Percentiles rank a stretch among this genome's conserved stretches.
Conservation (phyloP, 2,888 invertebrate species). For the Melinaea marsaeus region DNA sequence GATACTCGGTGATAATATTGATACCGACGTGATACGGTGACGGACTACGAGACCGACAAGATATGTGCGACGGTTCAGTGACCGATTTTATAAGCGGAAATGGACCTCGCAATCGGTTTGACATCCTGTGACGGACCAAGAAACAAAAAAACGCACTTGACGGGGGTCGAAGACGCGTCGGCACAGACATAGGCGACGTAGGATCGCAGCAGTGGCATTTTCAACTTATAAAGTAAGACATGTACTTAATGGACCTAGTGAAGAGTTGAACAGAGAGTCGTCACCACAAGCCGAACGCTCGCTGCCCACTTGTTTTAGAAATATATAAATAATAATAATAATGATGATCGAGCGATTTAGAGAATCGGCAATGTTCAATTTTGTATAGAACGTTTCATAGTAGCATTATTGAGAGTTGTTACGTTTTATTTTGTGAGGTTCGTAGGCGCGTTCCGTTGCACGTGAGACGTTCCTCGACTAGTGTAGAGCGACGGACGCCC, state of each 20-base stretch:
- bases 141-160: constrained; percentile 2
- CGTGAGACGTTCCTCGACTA: constrained; percentile 38
- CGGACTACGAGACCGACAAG: too few species aligned
- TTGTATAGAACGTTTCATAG: constrained; percentile 77
- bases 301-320: constrained; percentile 70
- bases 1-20: neutral
- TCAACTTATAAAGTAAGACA: constrained; percentile 72
- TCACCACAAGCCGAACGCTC: constrained; percentile 54
- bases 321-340: constrained; percentile 36
- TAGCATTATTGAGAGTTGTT: constrained; percentile 75
- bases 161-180: constrained; percentile 29
- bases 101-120: neutral
- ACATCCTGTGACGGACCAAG: neutral
- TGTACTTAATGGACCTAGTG: constrained; percentile 70
- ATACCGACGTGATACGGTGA: neutral
- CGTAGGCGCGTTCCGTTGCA: constrained; percentile 46
- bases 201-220: constrained; percentile 75
- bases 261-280: constrained; percentile 55
- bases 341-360: constrained; percentile 64
- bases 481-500: constrained; percentile 35
- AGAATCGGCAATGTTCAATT: constrained; percentile 76
- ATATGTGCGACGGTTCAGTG: too few species aligned
- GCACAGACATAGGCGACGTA: constrained; percentile 64
- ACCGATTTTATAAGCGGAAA: neutral
- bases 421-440: constrained; percentile 67